Conservation (phyloP, 2,888 invertebrate genomes). For the Megamerina dolium region DNA sequence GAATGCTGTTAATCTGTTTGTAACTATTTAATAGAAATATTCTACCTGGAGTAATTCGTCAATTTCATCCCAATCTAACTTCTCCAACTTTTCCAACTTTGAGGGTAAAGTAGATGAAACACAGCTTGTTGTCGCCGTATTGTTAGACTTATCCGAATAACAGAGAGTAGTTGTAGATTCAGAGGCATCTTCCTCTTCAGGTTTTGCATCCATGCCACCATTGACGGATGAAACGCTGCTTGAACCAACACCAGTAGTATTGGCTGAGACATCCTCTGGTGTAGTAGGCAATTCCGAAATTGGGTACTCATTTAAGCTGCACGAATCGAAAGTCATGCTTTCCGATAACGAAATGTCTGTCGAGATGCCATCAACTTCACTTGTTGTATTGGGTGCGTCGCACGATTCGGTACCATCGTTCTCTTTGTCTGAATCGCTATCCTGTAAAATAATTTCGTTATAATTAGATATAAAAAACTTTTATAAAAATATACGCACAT, state of each 20-base stretch:
- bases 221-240: constrained; percentile 22
- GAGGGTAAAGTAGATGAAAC: constrained; percentile 56
- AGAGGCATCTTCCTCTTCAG: constrained; percentile 33
- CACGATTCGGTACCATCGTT: constrained; percentile 45
- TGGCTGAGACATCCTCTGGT: constrained; percentile 41
- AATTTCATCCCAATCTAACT: constrained; percentile 64
- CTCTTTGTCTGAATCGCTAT: constrained; percentile 45
- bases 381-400: constrained; percentile 41
- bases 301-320: constrained; percentile 45
- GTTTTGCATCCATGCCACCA: constrained; percentile 20
- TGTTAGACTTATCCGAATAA: constrained; percentile 22
- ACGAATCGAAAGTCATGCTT: constrained; percentile 48
- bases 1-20: neutral
- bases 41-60: constrained; percentile 60
- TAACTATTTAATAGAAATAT: neutral
- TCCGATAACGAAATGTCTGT: constrained; percentile 48
- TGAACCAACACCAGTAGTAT: constrained; percentile 24
- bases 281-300: constrained; percentile 44
- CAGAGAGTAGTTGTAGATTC: constrained; percentile 36
- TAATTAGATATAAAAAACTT: neutral
- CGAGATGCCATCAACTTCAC: constrained; percentile 42
- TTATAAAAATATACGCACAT: constrained; percentile 26
- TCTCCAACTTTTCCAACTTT: constrained; percentile 58
- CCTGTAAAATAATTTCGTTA: constrained; percentile 19
- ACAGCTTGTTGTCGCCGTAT: constrained; percentile 36